Conservation (phyloP, 2,113 vertebrate genomes). For the Fulica atra region DNA sequence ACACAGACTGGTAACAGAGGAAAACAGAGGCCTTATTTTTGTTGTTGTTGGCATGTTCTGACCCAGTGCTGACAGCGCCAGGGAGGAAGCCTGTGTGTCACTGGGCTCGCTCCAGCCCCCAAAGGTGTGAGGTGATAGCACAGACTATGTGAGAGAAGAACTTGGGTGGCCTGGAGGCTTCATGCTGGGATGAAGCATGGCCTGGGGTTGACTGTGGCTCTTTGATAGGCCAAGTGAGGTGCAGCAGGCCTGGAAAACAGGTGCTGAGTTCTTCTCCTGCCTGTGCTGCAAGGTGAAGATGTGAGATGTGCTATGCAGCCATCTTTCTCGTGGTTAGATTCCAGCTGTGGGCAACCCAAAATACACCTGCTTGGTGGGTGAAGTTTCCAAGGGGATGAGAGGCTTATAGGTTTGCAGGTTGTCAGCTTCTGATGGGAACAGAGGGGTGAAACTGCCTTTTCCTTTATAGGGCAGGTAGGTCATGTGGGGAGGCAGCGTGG, state of each 20-base stretch:
- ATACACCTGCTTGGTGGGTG: rapidly evolving
- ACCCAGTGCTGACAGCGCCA: background rate
- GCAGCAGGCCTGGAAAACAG: background rate
- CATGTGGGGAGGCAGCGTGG: rapidly evolving
- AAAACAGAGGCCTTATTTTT: background rate
- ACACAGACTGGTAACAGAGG: background rate
- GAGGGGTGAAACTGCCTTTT: background rate
- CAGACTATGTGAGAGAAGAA: background rate
- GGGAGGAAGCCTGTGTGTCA: background rate
- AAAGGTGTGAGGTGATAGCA: background rate
- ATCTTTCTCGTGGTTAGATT: background rate
- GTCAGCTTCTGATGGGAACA: background rate
- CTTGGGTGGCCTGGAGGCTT: background rate
- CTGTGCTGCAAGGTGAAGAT: background rate
- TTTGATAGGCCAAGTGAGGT: background rate
- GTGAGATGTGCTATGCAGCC: background rate
- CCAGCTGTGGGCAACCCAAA: background rate
- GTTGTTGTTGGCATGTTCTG: slow-evolving; percentile 32
- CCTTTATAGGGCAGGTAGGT: background rate
- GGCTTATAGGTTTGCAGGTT: background rate
- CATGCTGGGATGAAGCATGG: background rate
- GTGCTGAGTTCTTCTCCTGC: background rate
- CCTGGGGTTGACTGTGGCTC: background rate
- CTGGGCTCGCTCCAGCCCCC: background rate
- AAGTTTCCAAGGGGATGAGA: background rate